phyloP scores from a whole-genome alignment of 1,140 invertebrate genomes.

The Babylonia areolata region DNA sequence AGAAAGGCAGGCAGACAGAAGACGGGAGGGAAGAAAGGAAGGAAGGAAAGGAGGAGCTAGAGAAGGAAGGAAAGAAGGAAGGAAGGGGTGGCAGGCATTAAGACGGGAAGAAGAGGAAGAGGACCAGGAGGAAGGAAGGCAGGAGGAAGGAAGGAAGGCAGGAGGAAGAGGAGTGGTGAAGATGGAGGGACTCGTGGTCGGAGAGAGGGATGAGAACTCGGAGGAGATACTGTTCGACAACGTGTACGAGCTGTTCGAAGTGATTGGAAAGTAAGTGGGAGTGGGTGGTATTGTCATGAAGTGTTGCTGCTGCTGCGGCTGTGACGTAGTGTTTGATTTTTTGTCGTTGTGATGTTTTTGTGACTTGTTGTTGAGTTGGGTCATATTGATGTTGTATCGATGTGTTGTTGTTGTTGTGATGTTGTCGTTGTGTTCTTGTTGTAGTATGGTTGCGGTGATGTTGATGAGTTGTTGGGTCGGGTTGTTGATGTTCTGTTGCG shows the following conservation, averaged over 20 bases:
- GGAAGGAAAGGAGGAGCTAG: background rate
- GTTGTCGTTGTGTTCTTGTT: no score
- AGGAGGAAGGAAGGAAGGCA: background rate
- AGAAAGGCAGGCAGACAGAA: background rate
- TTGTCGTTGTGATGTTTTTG: no score
- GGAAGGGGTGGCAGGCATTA: no score
- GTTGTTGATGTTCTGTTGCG: no score
- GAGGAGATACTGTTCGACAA: conserved; percentile 31
- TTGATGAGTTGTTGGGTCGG: no score
- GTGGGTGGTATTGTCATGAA: background rate
- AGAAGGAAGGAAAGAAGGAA: background rate
- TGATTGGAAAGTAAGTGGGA: conserved; percentile 15
- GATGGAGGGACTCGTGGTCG: background rate
- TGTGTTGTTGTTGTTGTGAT: no score
- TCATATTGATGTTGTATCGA: no score
- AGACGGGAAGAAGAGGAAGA: background rate
- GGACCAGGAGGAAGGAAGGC: background rate
- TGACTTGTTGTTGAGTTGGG: no score
- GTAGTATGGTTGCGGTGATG: no score
- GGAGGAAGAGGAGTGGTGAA: background rate
- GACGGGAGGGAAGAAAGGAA: background rate
- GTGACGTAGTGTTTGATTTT: no score
- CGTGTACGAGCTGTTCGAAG: conserved; percentile 30
- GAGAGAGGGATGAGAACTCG: conserved; percentile 14
- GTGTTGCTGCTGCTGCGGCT: no score